These are phyloP conservation scores for Lithophane socia DNA, from an alignment of 2,888 invertebrate genomes.

Conservation along the genomic window DNA sequence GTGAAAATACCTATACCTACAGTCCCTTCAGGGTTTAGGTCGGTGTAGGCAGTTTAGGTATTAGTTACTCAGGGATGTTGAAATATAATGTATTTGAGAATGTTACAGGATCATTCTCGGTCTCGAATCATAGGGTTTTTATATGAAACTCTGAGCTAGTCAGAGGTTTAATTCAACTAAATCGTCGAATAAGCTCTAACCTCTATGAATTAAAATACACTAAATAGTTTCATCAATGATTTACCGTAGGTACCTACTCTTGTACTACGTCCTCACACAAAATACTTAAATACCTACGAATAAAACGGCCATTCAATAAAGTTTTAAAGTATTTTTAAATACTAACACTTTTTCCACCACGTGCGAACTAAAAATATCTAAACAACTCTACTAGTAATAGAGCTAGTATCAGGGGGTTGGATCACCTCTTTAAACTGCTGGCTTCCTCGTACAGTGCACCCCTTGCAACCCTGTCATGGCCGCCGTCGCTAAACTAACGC, in stretches of 20 bases:
- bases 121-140: not conserved
- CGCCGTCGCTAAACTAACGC: constrained; percentile 30
- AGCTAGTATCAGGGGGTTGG: constrained; percentile 54
- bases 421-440: constrained; percentile 46
- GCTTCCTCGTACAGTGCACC: constrained; percentile 54
- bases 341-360: not conserved
- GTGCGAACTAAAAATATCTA: not conserved
- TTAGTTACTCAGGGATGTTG: not conserved
- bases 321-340: not conserved
- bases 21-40: constrained; percentile 28
- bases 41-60: constrained; percentile 1
- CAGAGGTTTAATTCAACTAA: not conserved
- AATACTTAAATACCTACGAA: no score
- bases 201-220: not conserved
- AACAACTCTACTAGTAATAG: constrained; percentile 33
- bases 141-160: not conserved
- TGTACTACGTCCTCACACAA: not conserved
- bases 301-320: not conserved
- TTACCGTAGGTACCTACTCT: not conserved
- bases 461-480: constrained; percentile 61
- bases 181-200: not conserved
- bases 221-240: not conserved
- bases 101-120: not conserved
- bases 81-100: not conserved
- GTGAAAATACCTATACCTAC: constrained; percentile 31